Evolutionary conservation across 2,113 vertebrate genomes (phyloP), one percentile per base, ranked within the genome.

Genomic region (Thamnaconus septentrionalis): DNA sequence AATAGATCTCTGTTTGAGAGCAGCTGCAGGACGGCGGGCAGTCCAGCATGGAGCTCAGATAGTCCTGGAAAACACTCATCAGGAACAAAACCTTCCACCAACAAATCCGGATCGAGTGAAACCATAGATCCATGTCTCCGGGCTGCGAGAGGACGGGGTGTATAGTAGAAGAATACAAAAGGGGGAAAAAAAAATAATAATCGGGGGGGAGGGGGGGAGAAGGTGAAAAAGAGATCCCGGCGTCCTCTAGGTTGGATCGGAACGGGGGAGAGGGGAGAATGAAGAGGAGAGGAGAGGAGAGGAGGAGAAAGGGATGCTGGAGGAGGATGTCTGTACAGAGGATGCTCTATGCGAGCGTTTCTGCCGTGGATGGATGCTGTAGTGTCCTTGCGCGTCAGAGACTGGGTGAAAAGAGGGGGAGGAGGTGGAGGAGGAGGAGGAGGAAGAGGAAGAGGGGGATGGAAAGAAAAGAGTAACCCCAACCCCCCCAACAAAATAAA

Each of bases 1-100:
- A 99, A 88, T 91, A 93, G 92, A 98, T 97, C 88, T 98, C 95
- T 80, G 92, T 95, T 87, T 91, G 93, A 85, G 94, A 96, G 91
- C 97, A 99, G 90, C 90, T 94, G 92, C 97, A 99, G 91, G 96
- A 96, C 78, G 94, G 96, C 74, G 97, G 96, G 92, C 97, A 99
- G 92, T 95, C 94, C 93, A 95, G 93, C 89, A 95, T 94, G 64
- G 95, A 95, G 89, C 95, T 94, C 93, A 95, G 89, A 88, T 95
- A 96, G 94, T 95, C 93, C 91, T 95, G 94, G 91, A 95, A 94
- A 89, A 96, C 83, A 92, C 93, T 95, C 87, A 91, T 76, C 66
- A 96, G 91, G 86, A 95, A 93, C 89, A 98, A 91, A 91, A 96
- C 87, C 93, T 93, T 93, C 96, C 96, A 98, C 92, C 95, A 97